Evolutionary conservation across 64 coral and sea anemone genomes (phyloP).

Genomic region (Dendronephthya gigantea): DNA sequence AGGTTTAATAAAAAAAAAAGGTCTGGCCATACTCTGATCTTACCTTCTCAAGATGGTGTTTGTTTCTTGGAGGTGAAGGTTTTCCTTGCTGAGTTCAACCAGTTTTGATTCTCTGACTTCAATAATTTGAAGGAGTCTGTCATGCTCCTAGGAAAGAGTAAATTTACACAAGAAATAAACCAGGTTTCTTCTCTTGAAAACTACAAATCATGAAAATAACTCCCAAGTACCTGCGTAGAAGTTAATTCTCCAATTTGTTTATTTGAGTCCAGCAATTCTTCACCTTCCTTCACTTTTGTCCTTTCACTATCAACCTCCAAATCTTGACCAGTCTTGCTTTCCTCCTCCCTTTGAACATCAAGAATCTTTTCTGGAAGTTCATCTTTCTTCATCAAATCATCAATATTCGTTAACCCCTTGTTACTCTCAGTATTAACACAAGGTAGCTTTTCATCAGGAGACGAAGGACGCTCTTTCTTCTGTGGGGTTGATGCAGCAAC

Average conservation of each 20-base stretch:
- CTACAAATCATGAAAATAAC: no score
- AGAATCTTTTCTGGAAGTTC: no score
- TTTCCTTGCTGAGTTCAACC: not conserved
- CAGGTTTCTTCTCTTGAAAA: no score
- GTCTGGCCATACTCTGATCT: no score
- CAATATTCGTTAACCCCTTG: not conserved
- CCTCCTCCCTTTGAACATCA: not conserved
- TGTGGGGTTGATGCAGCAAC: not conserved
- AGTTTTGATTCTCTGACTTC: not conserved
- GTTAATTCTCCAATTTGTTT: not conserved
- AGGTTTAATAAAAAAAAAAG: no score
- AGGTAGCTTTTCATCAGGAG: not conserved
- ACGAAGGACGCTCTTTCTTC: no score
- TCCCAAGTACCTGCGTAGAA: not conserved
- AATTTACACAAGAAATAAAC: no score
- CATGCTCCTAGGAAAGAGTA: not conserved
- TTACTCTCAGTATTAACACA: not conserved
- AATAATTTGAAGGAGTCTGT: not conserved
- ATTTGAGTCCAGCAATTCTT: not conserved
- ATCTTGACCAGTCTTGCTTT: not conserved
- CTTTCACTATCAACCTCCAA: not conserved
- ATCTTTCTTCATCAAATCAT: not conserved
- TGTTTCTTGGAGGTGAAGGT: not conserved
- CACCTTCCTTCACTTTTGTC: not conserved
- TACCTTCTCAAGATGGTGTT: slow-evolving; percentile 8